phyloP scores from a whole-genome alignment of 2,797 vertebrate species.

The Liasis olivaceus region DNA sequence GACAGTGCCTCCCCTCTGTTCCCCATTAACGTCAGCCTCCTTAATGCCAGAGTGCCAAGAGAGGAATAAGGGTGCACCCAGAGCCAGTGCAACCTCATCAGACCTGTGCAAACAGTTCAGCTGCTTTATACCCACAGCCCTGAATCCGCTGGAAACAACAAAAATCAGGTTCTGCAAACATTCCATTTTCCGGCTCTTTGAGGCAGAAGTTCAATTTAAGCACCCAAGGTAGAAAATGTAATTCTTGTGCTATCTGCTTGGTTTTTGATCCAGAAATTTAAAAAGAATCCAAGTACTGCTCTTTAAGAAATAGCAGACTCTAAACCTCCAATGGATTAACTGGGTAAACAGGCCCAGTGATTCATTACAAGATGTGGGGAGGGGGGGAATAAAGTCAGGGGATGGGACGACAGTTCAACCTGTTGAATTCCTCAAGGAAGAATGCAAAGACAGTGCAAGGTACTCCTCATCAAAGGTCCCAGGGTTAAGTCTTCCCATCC shows the following conservation, averaged over 20 bases:
- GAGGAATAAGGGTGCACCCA: background rate
- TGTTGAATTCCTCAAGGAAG: background rate
- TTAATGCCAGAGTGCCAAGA: slow-evolving; percentile 7
- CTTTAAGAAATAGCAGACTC: background rate
- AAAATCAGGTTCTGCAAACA: slow-evolving; percentile 3
- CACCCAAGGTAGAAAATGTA: slow-evolving; percentile 8
- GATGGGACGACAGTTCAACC: no score
- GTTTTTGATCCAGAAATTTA: background rate
- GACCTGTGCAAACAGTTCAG: background rate
- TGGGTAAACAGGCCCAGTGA: background rate
- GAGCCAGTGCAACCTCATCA: background rate
- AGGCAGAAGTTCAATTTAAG: background rate
- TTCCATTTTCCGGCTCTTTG: background rate
- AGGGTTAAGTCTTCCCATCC: no score
- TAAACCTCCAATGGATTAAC: background rate
- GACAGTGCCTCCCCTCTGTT: background rate
- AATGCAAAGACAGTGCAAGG: background rate
- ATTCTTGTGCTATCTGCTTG: background rate
- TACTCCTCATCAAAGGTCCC: background rate
- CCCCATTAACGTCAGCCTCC: background rate
- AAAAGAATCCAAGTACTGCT: background rate
- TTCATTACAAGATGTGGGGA: background rate
- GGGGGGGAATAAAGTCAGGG: no score
- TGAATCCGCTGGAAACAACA: background rate
- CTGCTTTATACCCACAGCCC: background rate